Evolutionary conservation across 53 echinoderm and acorn worm species (phyloP), one percentile per base, ranked within the genome.

Genomic region (Luidia sarsii): DNA sequence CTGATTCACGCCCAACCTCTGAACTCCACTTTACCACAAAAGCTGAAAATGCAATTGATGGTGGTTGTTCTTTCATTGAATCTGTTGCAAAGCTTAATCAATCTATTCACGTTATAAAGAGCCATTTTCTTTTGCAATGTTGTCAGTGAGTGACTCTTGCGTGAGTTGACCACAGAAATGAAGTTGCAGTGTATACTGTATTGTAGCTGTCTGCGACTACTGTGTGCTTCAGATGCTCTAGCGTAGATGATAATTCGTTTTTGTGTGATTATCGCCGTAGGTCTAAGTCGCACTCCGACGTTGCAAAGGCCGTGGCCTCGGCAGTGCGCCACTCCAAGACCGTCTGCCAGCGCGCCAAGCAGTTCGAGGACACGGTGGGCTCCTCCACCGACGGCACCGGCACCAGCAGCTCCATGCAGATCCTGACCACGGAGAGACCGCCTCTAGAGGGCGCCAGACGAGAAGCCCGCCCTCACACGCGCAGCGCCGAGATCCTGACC

Each of bases 241-340:
- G n/a, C n/a, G n/a, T n/a, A n/a, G n/a, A n/a, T n/a, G n/a, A n/a
- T n/a, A n/a, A n/a, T n/a, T n/a, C n/a, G n/a, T 22, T 7, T 61
- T 31, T 15, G 30, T 22, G 16, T 65, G 65, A 9, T 3, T 33
- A 35, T 65, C 36, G 8, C 8, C 68, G 38, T 53, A 90, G 90
- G 52, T 90, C 86, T 68, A 90, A 90, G 82, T 86, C 86, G 20
- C 90, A 90, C 52, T 90, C 90, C 14, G 90, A 90, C 53, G 77
- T 90, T 23, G 53, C 73, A 23, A 48, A 52, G 29, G 55, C 50
- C 48, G 24, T 48, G 3, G 53, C 48, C 33, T 72, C 72, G 4
- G 73, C 60, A 3, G 50, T 49, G 10, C 39, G 50, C 29, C 15
- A 72, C 14, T 54, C 84, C 11, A 90, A 82, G 61, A 86, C 90